Conservation (phyloP, 2,797 vertebrate genomes). For the Bradypus variegatus region DNA sequence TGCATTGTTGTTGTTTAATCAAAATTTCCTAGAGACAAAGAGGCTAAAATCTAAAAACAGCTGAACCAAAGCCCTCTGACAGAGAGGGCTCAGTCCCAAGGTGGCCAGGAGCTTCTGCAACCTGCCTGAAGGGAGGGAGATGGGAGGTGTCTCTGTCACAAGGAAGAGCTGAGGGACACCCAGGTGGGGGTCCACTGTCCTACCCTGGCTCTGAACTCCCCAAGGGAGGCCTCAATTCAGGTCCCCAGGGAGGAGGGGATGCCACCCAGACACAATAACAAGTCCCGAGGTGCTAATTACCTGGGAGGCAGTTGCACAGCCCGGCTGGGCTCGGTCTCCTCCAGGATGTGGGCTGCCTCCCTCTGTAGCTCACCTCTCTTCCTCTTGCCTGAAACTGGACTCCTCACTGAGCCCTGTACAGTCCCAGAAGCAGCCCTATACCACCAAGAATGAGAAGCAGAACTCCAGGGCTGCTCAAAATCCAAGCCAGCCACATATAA, state of each 20-base stretch:
- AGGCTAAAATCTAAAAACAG: background rate
- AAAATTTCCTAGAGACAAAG: constrained; percentile 11
- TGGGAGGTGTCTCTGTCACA: too few species aligned
- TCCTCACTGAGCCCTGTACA: background rate
- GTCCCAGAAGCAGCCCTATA: background rate
- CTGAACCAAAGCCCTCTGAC: background rate
- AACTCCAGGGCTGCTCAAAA: background rate
- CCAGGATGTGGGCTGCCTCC: background rate
- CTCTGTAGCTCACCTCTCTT: background rate
- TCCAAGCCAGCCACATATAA: background rate
- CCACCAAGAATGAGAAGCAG: background rate
- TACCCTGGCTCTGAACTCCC: background rate
- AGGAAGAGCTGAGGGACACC: too few species aligned
- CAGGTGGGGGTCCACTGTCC: fast-evolving
- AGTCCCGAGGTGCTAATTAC: background rate
- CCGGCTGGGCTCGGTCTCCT: background rate
- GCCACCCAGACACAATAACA: fast-evolving
- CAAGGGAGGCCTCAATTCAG: background rate
- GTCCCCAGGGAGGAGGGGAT: background rate
- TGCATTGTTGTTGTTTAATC: background rate
- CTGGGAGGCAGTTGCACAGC: fast-evolving
- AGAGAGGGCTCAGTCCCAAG: background rate
- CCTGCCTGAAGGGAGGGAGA: background rate
- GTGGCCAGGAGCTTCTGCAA: background rate
- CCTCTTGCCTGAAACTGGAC: background rate